Conservation (phyloP, 2,888 invertebrate species). For the Lycia hirtaria region DNA sequence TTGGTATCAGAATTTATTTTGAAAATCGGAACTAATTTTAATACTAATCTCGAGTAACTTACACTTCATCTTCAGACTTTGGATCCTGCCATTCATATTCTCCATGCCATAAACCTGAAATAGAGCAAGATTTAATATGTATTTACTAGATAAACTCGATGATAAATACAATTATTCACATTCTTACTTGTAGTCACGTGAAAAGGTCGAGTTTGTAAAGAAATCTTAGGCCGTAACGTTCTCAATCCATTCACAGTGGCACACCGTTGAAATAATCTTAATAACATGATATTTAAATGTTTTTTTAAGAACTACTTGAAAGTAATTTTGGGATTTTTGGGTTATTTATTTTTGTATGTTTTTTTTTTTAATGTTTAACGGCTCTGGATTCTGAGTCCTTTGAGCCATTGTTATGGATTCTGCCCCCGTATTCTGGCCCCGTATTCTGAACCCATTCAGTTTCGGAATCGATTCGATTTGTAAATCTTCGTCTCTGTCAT, state of each 20-base stretch:
- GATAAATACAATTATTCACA: constrained; percentile 9
- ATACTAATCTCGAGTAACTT: constrained; percentile 68
- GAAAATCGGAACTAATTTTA: too few relatives aligned
- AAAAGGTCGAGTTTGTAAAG: constrained; percentile 50
- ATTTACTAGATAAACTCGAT: not conserved
- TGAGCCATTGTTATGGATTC: too few relatives aligned
- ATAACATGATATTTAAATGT: constrained; percentile 28
- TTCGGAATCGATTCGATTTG: too few relatives aligned
- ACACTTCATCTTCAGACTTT: constrained; percentile 96
- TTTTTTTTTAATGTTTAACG: not conserved
- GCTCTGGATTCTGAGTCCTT: too few relatives aligned
- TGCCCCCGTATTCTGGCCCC: too few relatives aligned
- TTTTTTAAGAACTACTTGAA: not conserved
- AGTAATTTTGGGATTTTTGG: not conserved
- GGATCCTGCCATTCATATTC: constrained; percentile 97
- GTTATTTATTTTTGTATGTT: not conserved
- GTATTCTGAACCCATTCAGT: too few relatives aligned
- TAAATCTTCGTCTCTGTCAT: too few relatives aligned
- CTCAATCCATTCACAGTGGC: constrained; percentile 36
- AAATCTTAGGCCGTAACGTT: constrained; percentile 33
- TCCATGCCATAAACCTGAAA: constrained; percentile 87
- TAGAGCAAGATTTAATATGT: constrained; percentile 29
- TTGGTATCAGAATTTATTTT: too few relatives aligned
- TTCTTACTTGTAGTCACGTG: constrained; percentile 61
- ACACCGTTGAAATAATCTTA: constrained; percentile 42